These are phyloP conservation scores for Spermophilus dauricus DNA, from an alignment of 2,113 vertebrate species.

Conservation along the genomic window DNA sequence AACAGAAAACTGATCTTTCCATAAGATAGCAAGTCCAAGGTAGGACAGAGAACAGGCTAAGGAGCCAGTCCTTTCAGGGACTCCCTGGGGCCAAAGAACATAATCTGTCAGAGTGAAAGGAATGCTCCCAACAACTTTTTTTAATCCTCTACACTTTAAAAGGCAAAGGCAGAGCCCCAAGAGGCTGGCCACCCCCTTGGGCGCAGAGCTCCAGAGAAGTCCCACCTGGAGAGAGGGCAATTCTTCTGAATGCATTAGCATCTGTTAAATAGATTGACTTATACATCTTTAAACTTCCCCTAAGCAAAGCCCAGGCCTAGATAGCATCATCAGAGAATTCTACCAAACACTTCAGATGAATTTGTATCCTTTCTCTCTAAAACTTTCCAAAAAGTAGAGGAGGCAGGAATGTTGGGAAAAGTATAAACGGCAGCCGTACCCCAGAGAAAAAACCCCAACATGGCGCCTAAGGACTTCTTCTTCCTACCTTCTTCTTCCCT, in stretches of 20 bases:
- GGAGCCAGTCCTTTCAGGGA: neutral
- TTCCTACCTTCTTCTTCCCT: too few species aligned
- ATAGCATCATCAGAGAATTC: neutral
- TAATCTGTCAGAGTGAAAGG: neutral
- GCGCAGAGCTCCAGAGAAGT: neutral
- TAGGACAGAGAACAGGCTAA: accelerated
- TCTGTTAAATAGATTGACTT: neutral
- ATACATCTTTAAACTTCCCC: neutral
- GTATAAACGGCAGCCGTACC: too few species aligned
- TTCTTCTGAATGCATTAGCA: too few species aligned
- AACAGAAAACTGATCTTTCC: neutral
- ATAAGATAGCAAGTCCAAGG: accelerated
- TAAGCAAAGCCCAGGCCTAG: neutral
- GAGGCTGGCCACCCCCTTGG: accelerated
- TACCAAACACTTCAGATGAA: neutral
- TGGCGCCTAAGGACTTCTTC: too few species aligned
- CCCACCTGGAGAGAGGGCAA: neutral
- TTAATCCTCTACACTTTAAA: too few species aligned
- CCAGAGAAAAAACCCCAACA: too few species aligned
- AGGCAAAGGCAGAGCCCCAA: too few species aligned
- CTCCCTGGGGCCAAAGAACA: neutral
- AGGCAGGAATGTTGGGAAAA: too few species aligned
- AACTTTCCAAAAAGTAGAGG: neutral
- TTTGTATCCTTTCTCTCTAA: neutral
- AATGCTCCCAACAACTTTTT: too few species aligned